Evolutionary conservation across 1,140 invertebrate species (phyloP).

Genomic region (Colletes latitarsis): DNA sequence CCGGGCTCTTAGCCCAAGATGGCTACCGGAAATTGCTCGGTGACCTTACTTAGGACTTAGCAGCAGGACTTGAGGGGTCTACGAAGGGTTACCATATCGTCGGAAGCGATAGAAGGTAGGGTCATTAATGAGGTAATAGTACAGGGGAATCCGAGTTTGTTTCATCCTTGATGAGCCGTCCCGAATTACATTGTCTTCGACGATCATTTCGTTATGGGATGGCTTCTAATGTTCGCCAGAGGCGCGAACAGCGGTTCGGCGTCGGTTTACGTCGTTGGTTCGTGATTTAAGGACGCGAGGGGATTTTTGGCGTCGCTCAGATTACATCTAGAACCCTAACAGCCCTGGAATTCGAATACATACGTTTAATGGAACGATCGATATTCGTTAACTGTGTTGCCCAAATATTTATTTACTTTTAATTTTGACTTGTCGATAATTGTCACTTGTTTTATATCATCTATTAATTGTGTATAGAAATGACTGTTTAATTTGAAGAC

Average conservation of each 20-base stretch:
- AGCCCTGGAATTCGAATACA: no score
- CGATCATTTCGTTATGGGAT: slow-evolving; percentile 55
- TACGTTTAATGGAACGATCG: no score
- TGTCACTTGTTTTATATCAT: no score
- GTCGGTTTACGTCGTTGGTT: slow-evolving; percentile 16
- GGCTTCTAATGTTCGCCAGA: slow-evolving; percentile 24
- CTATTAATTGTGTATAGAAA: no score
- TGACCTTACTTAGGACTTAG: slow-evolving; percentile 79
- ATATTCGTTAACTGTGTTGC: no score
- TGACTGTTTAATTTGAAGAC: no score
- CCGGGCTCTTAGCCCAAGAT: slow-evolving; percentile 67
- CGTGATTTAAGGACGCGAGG: slow-evolving; percentile 7
- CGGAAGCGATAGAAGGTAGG: slow-evolving; percentile 50
- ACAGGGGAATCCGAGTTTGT: slow-evolving; percentile 66
- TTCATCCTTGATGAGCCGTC: slow-evolving; percentile 78
- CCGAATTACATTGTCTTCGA: slow-evolving; percentile 76
- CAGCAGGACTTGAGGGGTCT: slow-evolving; percentile 64
- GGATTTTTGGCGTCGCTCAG: background rate
- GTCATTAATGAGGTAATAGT: slow-evolving; percentile 79
- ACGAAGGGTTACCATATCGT: slow-evolving; percentile 73
- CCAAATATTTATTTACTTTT: no score
- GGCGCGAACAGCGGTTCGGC: slow-evolving; percentile 28
- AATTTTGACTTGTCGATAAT: no score
- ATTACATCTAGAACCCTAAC: background rate
- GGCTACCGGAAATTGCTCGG: slow-evolving; percentile 80